Evolutionary conservation across 1,140 invertebrate species (phyloP).

Genomic region (Acromyrmex charruanus): DNA sequence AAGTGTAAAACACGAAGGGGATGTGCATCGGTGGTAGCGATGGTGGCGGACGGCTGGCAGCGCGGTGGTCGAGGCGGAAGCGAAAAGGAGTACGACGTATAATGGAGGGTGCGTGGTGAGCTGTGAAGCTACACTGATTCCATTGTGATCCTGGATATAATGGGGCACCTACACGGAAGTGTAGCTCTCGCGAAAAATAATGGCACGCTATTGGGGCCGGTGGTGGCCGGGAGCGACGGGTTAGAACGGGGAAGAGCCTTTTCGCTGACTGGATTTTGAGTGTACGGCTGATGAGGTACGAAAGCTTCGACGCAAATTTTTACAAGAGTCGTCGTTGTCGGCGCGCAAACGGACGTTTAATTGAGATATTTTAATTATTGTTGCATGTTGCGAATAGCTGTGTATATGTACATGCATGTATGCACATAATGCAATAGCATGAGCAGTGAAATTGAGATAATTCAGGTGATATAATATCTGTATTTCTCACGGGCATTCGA

Average conservation of each 20-base stretch:
- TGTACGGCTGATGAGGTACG: slow-evolving; percentile 54
- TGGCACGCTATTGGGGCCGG: slow-evolving; percentile 49
- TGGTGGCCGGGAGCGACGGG: background rate
- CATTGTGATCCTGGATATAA: slow-evolving; percentile 73
- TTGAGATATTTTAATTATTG: slow-evolving; percentile 57
- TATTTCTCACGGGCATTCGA: background rate
- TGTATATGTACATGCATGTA: no score
- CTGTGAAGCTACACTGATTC: slow-evolving; percentile 59
- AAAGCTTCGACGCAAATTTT: slow-evolving; percentile 52
- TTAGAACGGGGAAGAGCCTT: slow-evolving; percentile 46
- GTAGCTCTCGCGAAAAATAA: slow-evolving; percentile 69
- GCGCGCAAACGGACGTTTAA: slow-evolving; percentile 23
- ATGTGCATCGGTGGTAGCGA: slow-evolving; percentile 51
- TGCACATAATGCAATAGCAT: background rate
- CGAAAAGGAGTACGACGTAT: slow-evolving; percentile 62
- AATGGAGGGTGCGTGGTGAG: slow-evolving; percentile 51
- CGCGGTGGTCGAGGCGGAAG: slow-evolving; percentile 57
- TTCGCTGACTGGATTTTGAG: slow-evolving; percentile 62
- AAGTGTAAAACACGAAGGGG: slow-evolving; percentile 71
- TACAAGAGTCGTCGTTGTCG: slow-evolving; percentile 26
- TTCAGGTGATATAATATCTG: background rate
- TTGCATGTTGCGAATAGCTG: slow-evolving; percentile 6
- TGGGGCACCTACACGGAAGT: slow-evolving; percentile 69
- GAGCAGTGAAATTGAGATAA: slow-evolving; percentile 1
- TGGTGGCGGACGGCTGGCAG: slow-evolving; percentile 26